Percentiles rank a stretch among this genome's conserved stretches.
Conservation (phyloP, 2,113 vertebrate genomes). For the Peromyscus leucopus region DNA sequence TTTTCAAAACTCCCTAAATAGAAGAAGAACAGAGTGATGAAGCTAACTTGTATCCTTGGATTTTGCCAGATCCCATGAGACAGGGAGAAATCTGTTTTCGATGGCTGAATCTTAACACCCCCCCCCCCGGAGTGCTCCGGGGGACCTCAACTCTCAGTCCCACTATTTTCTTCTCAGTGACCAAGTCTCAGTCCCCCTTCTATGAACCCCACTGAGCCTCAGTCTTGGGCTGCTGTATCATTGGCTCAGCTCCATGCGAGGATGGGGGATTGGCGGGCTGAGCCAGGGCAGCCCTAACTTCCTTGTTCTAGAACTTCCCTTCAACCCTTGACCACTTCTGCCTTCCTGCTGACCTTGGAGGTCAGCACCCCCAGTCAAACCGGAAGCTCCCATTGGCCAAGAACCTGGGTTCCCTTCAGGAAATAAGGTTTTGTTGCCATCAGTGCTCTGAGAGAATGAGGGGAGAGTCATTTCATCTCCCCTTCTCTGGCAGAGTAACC, state of each 20-base stretch:
- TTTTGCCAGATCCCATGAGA: neutral
- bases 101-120: neutral
- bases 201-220: neutral
- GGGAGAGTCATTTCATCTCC: neutral
- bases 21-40: neutral
- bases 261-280: neutral
- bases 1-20: neutral
- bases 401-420: neutral
- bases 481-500: neutral
- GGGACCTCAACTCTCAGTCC: neutral
- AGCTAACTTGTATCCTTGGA: neutral
- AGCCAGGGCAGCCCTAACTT: neutral
- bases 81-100: neutral
- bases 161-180: neutral
- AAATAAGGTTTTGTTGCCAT: neutral
- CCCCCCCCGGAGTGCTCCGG: neutral
- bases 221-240: neutral
- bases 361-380: neutral
- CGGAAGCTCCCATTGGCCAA: no score
- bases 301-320: neutral
- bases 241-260: neutral
- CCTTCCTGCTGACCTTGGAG: neutral
- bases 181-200: neutral
- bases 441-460: neutral
- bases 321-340: neutral